Percentiles rank a stretch among this genome's conserved stretches.
Conservation (phyloP, 1,140 invertebrate genomes). For the Anoplophora glabripennis region DNA sequence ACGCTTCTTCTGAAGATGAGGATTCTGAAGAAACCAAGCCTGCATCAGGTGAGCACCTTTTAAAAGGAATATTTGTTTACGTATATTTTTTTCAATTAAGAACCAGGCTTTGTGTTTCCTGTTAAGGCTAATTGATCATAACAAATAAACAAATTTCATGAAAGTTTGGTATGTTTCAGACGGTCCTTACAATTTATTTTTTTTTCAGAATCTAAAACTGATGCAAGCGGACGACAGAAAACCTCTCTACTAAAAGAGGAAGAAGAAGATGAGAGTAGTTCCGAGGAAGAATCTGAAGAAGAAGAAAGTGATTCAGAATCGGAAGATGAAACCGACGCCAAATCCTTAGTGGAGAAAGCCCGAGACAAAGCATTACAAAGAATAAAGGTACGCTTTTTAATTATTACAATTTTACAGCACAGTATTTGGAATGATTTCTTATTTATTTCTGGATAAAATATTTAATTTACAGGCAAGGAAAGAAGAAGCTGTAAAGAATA, state of each 20-base stretch:
- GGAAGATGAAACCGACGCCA: conserved; percentile 53
- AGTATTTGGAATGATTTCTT: not conserved
- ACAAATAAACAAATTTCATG: too few relatives aligned
- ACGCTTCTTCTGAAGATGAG: conserved; percentile 68
- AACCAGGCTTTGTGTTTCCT: not conserved
- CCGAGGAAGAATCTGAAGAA: conserved; percentile 52
- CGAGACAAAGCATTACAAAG: conserved; percentile 63
- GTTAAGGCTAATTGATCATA: not conserved
- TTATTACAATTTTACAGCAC: too few relatives aligned
- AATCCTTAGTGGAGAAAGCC: conserved; percentile 64
- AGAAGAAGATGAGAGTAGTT: conserved; percentile 51
- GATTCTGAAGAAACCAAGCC: conserved; percentile 57
- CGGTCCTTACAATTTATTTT: too few relatives aligned
- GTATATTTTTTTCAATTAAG: not conserved
- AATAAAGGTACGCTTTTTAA: conserved; percentile 69
- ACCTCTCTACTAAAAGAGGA: conserved; percentile 30
- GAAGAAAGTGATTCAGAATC: conserved; percentile 48
- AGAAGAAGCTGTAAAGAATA: conserved; percentile 80
- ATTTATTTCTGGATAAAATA: not conserved
- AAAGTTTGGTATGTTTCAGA: too few relatives aligned
- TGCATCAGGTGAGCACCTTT: not conserved
- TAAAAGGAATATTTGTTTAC: not conserved
- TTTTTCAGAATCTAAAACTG: conserved; percentile 12
- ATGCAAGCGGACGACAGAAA: conserved; percentile 34
- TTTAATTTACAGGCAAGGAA: conserved; percentile 63